phyloP scores from a whole-genome alignment of 2,113 vertebrate genomes.

The Phoenicopterus ruber region DNA sequence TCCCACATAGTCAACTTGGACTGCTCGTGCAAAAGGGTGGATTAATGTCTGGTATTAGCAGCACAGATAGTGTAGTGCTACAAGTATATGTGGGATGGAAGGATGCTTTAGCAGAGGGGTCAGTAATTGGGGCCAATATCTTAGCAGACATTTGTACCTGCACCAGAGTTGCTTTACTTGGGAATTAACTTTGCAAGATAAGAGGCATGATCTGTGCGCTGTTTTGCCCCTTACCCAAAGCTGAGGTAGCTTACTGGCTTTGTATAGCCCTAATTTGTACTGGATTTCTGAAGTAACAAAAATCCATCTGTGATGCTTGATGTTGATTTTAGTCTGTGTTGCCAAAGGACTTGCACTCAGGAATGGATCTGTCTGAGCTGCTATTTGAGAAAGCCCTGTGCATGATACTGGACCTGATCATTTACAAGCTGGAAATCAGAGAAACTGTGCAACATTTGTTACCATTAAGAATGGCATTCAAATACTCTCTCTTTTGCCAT shows the following conservation, averaged over 20 bases:
- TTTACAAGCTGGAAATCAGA: background rate
- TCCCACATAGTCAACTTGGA: fast-evolving
- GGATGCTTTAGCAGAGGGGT: background rate
- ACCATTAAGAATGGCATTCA: background rate
- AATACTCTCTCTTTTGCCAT: background rate
- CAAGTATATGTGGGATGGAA: fast-evolving
- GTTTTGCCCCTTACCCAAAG: background rate
- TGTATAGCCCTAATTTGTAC: background rate
- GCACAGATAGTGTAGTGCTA: background rate
- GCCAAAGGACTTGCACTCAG: background rate
- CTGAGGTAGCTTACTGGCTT: background rate
- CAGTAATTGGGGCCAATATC: background rate
- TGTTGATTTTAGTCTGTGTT: background rate
- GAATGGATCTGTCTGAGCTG: background rate
- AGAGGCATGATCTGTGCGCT: background rate
- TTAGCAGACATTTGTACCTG: background rate
- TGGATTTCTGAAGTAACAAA: background rate
- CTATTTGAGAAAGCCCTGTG: background rate
- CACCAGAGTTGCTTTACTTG: background rate
- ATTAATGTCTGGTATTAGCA: background rate
- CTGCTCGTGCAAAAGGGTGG: background rate
- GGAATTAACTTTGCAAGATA: background rate
- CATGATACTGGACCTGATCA: background rate
- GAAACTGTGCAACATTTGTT: background rate
- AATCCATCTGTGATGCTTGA: background rate